phyloP scores from a whole-genome alignment of 1,140 invertebrate species.

The Diorhabda carinulata region DNA sequence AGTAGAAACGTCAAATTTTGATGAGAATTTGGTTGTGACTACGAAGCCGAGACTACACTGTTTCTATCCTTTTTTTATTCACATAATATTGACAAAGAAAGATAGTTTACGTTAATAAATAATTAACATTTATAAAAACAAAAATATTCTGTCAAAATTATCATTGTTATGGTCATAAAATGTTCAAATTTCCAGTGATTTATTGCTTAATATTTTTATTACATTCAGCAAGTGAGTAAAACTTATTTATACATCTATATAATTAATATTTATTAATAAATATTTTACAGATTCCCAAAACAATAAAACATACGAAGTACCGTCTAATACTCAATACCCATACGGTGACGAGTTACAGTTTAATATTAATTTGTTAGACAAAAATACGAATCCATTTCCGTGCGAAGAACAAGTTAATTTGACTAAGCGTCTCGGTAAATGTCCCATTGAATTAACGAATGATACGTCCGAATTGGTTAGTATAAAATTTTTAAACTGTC shows the following conservation, averaged over 20 bases:
- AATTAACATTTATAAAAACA: too few species aligned
- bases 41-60: too few species aligned
- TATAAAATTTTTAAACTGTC: neutral
- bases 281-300: too few species aligned
- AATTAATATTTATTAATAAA: neutral
- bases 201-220: too few species aligned
- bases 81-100: too few species aligned
- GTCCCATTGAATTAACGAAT: slow-evolving; percentile 7
- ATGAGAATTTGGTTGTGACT: too few species aligned
- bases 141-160: too few species aligned
- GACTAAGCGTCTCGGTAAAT: slow-evolving; percentile 2
- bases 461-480: neutral
- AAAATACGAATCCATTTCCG: slow-evolving; percentile 8
- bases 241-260: neutral
- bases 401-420: neutral
- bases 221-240: neutral
- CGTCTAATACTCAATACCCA: slow-evolving; percentile 7
- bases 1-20: too few species aligned
- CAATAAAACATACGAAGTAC: slow-evolving; percentile 11
- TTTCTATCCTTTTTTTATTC: too few species aligned
- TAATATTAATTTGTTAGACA: slow-evolving; percentile 9
- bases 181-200: too few species aligned
- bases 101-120: too few species aligned
- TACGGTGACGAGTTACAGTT: slow-evolving; percentile 12
- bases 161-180: too few species aligned